Evolutionary conservation across 2,888 invertebrate species (phyloP), one percentile per base, ranked within the genome.

Genomic region (Diplazon laetatorius): DNA sequence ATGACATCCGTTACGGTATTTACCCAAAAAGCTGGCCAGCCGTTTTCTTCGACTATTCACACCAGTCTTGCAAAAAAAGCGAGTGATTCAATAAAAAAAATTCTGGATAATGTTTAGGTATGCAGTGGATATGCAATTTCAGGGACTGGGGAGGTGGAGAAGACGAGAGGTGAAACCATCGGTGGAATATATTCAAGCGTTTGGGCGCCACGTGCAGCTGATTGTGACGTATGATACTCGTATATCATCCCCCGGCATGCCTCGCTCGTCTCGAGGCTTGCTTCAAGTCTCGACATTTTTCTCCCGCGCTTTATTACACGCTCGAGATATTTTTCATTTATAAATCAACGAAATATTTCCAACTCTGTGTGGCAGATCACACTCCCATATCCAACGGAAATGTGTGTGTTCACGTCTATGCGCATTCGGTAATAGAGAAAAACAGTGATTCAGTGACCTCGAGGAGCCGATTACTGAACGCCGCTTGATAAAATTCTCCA

Each of bases 221-320:
- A 87, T 87, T 85, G 87, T 87, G 87, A 87, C 87, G 87, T 87
- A 87, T 87, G 87, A 86, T 85, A 86, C 84, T 85, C 87, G 87
- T 87, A 87, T 87, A 86, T 87, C 86, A 87, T 85, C 83, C 85
- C 81, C 82, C 81, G 78, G 81, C 81, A 83, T 81, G 84, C 85
- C 81, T 85, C 85, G 84, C 86, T 79, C 78, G 75, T 79, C 78
- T 79, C 78, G 75, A 72, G 78, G 75, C 75, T 85, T 84, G 87
- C 87, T 87, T 87, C 87, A 85, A 86, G 86, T 85, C 85, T 86
- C 86, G 86, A 86, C 86, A 86, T 86, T 85, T 86, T 86, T 86
- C 86, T 86, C 86, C 78, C 80, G 83, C 83, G 85, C 86, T 86
- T 86, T 85, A 86, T 86, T 86, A 86, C 85, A 86, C 86, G 86